These are phyloP conservation scores for Cataglyphis altisquamis DNA, from an alignment of 2,888 invertebrate species.

Conservation along the genomic window DNA sequence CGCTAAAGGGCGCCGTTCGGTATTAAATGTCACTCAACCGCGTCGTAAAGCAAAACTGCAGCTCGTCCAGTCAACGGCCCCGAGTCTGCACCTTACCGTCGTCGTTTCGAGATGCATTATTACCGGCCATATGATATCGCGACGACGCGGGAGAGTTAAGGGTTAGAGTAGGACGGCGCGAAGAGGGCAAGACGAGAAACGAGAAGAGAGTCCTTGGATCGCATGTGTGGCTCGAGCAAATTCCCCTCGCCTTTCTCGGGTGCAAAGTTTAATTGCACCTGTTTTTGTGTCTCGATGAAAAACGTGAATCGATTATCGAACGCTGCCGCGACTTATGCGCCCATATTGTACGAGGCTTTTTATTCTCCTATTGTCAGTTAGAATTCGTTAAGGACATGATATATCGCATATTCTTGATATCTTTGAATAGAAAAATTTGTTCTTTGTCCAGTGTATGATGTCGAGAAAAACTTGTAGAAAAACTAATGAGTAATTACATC, in stretches of 20 bases:
- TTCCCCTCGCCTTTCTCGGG: constrained; percentile 54
- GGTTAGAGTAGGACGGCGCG: not conserved
- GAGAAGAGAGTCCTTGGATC: constrained; percentile 16
- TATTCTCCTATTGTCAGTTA: constrained; percentile 26
- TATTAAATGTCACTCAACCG: constrained; percentile 84
- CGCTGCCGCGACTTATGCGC: constrained; percentile 31
- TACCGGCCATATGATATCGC: constrained; percentile 73
- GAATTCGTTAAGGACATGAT: constrained; percentile 24
- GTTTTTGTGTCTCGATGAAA: constrained; percentile 50
- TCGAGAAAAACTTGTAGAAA: not conserved
- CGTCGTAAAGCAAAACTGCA: constrained; percentile 83
- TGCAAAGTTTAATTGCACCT: constrained; percentile 67
- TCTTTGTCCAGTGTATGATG: not conserved
- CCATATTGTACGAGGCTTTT: constrained; percentile 36
- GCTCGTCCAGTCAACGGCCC: constrained; percentile 77
- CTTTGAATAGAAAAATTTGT: constrained; percentile 33
- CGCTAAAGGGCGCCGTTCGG: constrained; percentile 81
- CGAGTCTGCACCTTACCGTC: constrained; percentile 70
- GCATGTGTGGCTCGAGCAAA: constrained; percentile 46
- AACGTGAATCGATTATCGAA: constrained; percentile 63
- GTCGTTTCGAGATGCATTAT: constrained; percentile 72
- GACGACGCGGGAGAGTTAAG: constrained; percentile 49
- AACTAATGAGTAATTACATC: not conserved
- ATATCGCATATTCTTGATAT: constrained; percentile 24
- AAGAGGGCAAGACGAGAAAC: constrained; percentile 16